Percentiles rank a stretch among this genome's conserved stretches.
Conservation (phyloP, 2,113 vertebrate genomes). For the Podarcis cretensis region DNA sequence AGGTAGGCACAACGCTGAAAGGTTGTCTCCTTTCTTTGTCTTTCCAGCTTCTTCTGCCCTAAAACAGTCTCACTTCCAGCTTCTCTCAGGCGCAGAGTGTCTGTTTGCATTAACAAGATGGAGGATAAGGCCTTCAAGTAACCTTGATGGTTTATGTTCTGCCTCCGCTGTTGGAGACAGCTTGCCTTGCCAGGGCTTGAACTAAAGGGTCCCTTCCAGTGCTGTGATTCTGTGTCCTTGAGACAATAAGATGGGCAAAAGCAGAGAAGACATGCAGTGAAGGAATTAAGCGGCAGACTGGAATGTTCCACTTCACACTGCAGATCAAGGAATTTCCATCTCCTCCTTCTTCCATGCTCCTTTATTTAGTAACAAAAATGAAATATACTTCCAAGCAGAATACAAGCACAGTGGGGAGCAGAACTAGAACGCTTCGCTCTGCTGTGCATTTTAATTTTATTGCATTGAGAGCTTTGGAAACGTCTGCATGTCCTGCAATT, state of each 20-base stretch:
- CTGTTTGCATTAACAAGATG: not conserved
- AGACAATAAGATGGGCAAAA: not conserved
- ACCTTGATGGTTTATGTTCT: too few species aligned
- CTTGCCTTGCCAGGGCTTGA: too few species aligned
- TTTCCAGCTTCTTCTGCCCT: slow-evolving; percentile 25
- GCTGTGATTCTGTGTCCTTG: too few species aligned
- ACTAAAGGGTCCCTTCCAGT: too few species aligned
- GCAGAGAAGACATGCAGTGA: not conserved
- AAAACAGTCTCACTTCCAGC: not conserved
- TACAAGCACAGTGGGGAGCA: not conserved
- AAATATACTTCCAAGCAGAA: not conserved
- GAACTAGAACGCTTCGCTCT: not conserved
- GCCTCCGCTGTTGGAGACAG: not conserved
- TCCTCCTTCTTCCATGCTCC: not conserved
- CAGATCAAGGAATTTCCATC: not conserved
- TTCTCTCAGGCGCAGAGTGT: not conserved
- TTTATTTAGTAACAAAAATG: not conserved
- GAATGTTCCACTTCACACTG: not conserved
- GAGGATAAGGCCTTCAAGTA: not conserved
- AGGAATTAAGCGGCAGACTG: not conserved
- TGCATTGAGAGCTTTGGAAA: not conserved
- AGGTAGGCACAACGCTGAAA: slow-evolving; percentile 75
- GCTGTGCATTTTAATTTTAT: not conserved
- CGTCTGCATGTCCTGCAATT: not conserved
- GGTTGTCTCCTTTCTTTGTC: not conserved